A percentile compares a stretch with the other conserved stretches of the same genome.
phyloP scores from a whole-genome alignment of 2,888 invertebrate species.

The Rotaria socialis region DNA sequence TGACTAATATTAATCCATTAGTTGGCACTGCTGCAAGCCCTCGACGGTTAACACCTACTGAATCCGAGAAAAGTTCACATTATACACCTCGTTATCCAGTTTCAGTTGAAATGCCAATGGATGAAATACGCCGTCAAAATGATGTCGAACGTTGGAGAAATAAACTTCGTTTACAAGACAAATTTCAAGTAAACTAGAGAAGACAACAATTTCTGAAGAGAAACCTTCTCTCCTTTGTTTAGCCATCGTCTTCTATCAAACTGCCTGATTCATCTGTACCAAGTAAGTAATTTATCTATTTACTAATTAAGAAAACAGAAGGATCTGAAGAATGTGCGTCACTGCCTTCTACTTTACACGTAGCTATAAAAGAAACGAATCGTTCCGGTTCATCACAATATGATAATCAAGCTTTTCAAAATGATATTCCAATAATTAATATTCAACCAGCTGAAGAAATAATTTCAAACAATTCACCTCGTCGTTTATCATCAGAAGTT shows the following conservation, averaged over 20 bases:
- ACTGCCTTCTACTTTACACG: background rate
- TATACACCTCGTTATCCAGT: background rate
- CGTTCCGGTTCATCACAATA: background rate
- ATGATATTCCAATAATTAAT: background rate
- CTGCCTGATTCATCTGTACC: background rate
- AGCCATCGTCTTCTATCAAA: background rate
- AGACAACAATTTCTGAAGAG: background rate
- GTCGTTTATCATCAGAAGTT: background rate
- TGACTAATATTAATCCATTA: background rate
- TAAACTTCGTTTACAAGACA: constrained; percentile 10
- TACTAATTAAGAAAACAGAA: background rate
- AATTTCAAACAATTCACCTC: background rate
- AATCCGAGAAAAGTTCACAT: background rate
- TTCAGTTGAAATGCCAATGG: background rate
- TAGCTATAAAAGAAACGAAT: background rate
- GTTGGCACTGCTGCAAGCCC: background rate
- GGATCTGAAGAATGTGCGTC: background rate
- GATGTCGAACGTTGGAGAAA: constrained; percentile 24
- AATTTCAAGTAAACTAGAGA: background rate
- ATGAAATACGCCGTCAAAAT: constrained; percentile 1
- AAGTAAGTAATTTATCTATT: background rate
- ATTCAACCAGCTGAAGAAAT: background rate
- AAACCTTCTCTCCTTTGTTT: background rate
- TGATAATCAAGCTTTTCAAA: background rate
- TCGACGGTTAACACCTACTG: background rate